Evolutionary conservation across 1,140 invertebrate genomes (phyloP), one percentile per base, ranked within the genome.

Genomic region (Charaxes varanes): DNA sequence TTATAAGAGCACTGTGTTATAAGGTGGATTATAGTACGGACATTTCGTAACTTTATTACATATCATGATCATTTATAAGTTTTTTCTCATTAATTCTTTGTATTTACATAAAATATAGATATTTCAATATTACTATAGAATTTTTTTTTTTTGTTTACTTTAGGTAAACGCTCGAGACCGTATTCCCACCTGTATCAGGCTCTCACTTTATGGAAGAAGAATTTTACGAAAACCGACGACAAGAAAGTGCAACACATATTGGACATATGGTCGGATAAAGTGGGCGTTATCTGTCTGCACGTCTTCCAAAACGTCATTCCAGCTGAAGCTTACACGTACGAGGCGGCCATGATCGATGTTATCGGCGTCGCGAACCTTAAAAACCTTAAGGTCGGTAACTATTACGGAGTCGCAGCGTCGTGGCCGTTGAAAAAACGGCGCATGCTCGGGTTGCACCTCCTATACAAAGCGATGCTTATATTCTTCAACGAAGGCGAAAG

Each of bases 281-380:
- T 87, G 7, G 97, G 97, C 6, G 95, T 98, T 0, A 88, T 99
- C 2, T 97, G 95, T 41, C 79, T 98, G 0, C 94, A 97, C 53
- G 86, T 97, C 24, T 99, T 97, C 72, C 94, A 96, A 59, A 97
- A 96, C 79, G 90, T 93, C 1, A 94, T 95, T 41, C 90, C 94
- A 0, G 94, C 91, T 0, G 97, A 99, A 82, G 96, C 97, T 2
- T 95, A 93, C 56, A 97, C 94, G 0, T 86, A 97, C 42, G 97
- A 99, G 80, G 96, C 96, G 1, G 88, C 92, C 11, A 98, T 99
- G 87, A 96, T 99, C 10, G 93, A 95, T 56, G 92, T 94, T 0
- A 65, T 98, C 17, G 92, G 94, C 55, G 45, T 94, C 6, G 61
- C 86, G 1, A 91, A 92, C 62, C 81, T 99, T 34, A 94, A 89